Percentiles rank a stretch among this genome's conserved stretches.
Evolutionary conservation across 2,888 invertebrate species (phyloP).

Genomic region (Callosobruchus maculatus): DNA sequence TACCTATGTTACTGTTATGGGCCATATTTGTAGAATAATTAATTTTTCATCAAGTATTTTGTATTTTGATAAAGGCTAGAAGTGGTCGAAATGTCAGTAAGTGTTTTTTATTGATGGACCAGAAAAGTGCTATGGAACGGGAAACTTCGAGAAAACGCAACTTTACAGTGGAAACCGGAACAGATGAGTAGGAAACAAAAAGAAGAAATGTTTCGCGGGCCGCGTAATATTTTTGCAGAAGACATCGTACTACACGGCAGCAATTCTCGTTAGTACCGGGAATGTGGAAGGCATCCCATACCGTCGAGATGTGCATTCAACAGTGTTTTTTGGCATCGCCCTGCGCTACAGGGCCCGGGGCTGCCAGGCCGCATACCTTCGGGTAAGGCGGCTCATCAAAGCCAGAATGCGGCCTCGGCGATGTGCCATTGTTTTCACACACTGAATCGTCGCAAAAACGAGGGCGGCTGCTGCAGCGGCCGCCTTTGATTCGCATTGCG

Average conservation of each 20-base stretch:
- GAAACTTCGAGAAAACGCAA: too few species aligned
- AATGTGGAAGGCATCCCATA: not conserved
- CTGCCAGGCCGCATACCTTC: constrained; percentile 33
- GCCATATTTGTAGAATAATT: too few species aligned
- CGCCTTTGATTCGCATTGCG: constrained; percentile 46
- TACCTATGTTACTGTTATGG: too few species aligned
- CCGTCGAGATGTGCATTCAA: not conserved
- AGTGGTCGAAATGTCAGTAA: too few species aligned
- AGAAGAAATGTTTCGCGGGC: not conserved
- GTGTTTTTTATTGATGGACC: too few species aligned
- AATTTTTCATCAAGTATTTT: too few species aligned
- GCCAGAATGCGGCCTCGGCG: constrained; percentile 47
- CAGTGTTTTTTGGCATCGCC: not conserved
- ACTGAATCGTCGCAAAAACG: constrained; percentile 47
- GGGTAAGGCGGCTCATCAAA: constrained; percentile 42
- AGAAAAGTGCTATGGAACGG: too few species aligned
- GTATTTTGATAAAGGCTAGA: too few species aligned
- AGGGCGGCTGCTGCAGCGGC: constrained; percentile 43
- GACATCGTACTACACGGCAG: not conserved
- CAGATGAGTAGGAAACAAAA: not conserved
- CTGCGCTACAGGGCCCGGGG: not conserved
- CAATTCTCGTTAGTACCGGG: not conserved
- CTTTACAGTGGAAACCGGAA: not conserved
- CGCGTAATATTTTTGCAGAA: not conserved
- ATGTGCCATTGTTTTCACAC: constrained; percentile 52